phyloP scores from a whole-genome alignment of 1,140 invertebrate species.

The Bombus sibiricus region DNA sequence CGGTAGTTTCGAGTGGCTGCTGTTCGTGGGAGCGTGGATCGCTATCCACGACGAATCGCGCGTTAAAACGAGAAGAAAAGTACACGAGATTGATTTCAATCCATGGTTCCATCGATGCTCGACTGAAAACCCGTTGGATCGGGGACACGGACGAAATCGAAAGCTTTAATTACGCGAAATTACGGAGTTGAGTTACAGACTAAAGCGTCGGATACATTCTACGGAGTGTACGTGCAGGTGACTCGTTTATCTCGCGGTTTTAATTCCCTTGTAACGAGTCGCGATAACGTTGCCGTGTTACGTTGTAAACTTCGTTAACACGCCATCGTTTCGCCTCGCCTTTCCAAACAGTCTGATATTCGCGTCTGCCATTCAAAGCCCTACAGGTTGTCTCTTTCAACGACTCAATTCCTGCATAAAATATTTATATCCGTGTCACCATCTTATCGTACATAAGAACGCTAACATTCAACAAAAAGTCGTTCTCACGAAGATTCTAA shows the following conservation, averaged over 20 bases:
- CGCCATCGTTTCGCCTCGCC: conserved; percentile 44
- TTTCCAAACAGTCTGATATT: conserved; percentile 12
- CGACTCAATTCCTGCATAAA: background rate
- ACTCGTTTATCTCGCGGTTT: conserved; percentile 55
- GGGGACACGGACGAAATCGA: conserved; percentile 22
- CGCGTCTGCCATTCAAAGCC: background rate
- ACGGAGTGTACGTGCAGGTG: conserved; percentile 27
- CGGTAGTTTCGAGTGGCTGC: background rate
- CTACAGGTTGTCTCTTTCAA: conserved; percentile 10
- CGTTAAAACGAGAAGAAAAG: background rate
- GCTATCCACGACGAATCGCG: background rate
- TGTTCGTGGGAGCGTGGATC: background rate
- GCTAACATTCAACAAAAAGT: background rate
- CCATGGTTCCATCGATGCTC: too few species aligned
- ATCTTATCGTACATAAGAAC: too few species aligned
- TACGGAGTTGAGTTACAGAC: background rate
- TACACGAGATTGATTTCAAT: conserved; percentile 13
- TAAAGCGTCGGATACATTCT: conserved; percentile 5
- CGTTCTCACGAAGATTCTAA: background rate
- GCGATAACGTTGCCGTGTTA: conserved; percentile 43
- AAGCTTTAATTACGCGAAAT: conserved; percentile 24
- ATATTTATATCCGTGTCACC: background rate
- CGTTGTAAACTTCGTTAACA: conserved; percentile 52
- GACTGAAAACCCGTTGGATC: background rate
- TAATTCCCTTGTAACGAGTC: conserved; percentile 51